These are phyloP conservation scores for Xanthia icteritia DNA, from an alignment of 2,888 invertebrate genomes.

Conservation along the genomic window DNA sequence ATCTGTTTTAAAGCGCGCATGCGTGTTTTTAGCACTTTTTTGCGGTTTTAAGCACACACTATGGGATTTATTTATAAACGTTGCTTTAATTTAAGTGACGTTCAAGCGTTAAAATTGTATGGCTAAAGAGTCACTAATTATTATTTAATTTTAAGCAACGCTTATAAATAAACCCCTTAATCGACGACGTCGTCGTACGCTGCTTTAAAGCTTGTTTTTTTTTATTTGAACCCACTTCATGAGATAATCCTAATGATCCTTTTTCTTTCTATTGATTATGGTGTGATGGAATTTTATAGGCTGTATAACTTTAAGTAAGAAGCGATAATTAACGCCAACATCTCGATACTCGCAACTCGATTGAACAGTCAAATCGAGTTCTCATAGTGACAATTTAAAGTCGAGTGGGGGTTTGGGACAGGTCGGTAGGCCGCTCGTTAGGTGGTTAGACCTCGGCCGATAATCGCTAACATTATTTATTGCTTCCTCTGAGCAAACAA, in stretches of 20 bases:
- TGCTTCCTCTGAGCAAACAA: slow-evolving; percentile 66
- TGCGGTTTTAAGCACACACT: background rate
- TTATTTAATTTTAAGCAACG: too few relatives aligned
- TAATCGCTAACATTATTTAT: slow-evolving; percentile 63
- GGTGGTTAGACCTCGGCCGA: slow-evolving; percentile 41
- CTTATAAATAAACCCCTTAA: too few relatives aligned
- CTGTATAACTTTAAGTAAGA: background rate
- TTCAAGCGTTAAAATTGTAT: too few relatives aligned
- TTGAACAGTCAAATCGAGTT: slow-evolving; percentile 36
- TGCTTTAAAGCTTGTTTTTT: background rate
- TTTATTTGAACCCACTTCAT: background rate
- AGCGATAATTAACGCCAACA: background rate
- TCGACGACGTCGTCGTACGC: background rate
- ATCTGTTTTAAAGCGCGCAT: too few relatives aligned
- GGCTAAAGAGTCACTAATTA: too few relatives aligned
- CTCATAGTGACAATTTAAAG: slow-evolving; percentile 33
- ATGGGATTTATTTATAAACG: too few relatives aligned
- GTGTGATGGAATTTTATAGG: background rate
- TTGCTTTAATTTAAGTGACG: too few relatives aligned
- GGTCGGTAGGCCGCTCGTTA: slow-evolving; percentile 51
- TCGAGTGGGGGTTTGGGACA: slow-evolving; percentile 41
- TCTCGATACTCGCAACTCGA: slow-evolving; percentile 25
- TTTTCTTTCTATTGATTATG: background rate
- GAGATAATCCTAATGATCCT: background rate
- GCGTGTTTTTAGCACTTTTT: too few relatives aligned